Percentiles rank a stretch among this genome's conserved stretches.
Evolutionary conservation across 2,888 invertebrate genomes (phyloP).

Genomic region (Acanthoscelides obtectus): DNA sequence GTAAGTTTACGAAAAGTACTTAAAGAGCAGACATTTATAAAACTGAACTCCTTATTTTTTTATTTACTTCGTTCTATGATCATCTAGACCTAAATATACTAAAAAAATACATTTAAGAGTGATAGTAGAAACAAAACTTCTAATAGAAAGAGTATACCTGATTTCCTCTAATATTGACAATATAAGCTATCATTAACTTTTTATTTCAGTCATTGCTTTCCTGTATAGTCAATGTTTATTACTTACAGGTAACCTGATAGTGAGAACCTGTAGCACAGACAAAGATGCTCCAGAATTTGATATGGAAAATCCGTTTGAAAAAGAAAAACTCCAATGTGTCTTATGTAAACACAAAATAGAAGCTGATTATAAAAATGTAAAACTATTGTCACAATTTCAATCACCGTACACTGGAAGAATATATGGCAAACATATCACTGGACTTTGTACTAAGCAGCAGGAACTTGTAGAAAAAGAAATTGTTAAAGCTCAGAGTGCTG

Average conservation of each 20-base stretch:
- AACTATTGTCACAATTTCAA: constrained; percentile 90
- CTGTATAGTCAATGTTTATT: background rate
- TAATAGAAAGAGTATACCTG: no score
- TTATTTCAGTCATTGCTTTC: no score
- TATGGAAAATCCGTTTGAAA: constrained; percentile 77
- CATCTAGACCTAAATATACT: no score
- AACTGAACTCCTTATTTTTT: no score
- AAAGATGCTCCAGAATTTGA: constrained; percentile 51
- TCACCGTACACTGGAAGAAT: constrained; percentile 91
- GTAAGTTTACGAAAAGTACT: no score
- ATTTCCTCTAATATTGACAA: no score
- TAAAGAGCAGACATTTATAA: no score
- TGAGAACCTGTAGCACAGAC: background rate
- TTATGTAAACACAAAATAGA: constrained; percentile 78
- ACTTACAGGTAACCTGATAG: background rate
- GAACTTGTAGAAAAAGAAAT: constrained; percentile 69
- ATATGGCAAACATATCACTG: constrained; percentile 90
- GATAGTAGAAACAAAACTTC: no score
- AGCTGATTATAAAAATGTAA: constrained; percentile 87
- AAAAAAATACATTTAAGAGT: no score
- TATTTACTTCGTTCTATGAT: no score
- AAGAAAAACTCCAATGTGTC: constrained; percentile 69
- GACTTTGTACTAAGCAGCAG: constrained; percentile 83
- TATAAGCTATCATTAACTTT: no score
- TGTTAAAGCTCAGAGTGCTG: constrained; percentile 67